phyloP scores from a whole-genome alignment of 2,797 vertebrate genomes.

The Arctocebus calabarensis region DNA sequence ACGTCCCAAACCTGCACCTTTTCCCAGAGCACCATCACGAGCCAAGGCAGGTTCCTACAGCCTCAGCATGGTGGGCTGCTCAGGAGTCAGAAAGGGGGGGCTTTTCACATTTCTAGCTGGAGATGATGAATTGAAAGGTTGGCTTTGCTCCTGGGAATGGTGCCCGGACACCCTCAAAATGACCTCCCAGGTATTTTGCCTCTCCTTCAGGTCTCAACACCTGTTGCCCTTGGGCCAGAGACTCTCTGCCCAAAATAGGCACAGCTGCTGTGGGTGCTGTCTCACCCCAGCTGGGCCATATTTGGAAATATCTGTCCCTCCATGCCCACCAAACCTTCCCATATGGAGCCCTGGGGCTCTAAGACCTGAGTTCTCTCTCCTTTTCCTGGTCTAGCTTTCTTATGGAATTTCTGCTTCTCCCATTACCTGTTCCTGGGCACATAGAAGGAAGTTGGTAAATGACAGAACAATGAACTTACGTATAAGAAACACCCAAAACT shows the following conservation, averaged over 20 bases:
- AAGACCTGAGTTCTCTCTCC: accelerated
- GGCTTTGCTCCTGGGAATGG: neutral
- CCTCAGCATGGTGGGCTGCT: neutral
- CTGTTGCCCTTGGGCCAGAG: constrained; percentile 1
- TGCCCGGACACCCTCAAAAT: neutral
- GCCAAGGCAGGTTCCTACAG: neutral
- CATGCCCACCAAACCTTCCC: neutral
- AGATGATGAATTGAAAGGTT: neutral
- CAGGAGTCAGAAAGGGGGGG: neutral
- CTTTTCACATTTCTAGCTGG: neutral
- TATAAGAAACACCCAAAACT: neutral
- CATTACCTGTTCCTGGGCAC: neutral
- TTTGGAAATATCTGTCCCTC: constrained; percentile 5
- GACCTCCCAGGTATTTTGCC: neutral
- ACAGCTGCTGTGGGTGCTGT: neutral
- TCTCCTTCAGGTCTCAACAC: neutral
- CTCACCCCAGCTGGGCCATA: neutral
- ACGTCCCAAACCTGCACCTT: neutral
- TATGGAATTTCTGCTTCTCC: neutral
- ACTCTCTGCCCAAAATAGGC: constrained; percentile 61
- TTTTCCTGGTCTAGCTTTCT: neutral
- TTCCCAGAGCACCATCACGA: neutral
- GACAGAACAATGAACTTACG: neutral
- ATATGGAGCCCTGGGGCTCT: neutral
- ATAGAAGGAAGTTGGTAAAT: neutral